Percentiles rank a stretch among this genome's conserved stretches.
Evolutionary conservation across 2,797 vertebrate genomes (phyloP).

Genomic region (Eulemur rubriventer): DNA sequence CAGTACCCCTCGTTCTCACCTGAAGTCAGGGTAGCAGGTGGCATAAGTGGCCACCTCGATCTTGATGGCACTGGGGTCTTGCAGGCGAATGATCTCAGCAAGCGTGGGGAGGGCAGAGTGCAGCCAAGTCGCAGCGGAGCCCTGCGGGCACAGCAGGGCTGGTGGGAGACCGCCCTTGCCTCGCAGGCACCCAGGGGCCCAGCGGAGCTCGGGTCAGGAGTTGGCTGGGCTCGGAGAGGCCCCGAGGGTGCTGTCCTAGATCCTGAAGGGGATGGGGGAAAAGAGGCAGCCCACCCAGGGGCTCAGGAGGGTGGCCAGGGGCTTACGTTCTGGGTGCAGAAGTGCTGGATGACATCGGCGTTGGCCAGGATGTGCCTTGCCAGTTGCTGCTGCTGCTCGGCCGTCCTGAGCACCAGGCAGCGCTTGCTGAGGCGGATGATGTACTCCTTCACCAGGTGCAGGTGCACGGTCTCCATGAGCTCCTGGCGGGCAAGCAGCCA

Average conservation of each 20-base stretch:
- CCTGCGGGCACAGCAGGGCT: slow-evolving; percentile 79
- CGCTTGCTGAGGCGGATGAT: slow-evolving; percentile 88
- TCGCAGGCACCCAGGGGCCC: rapidly evolving
- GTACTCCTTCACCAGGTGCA: slow-evolving; percentile 88
- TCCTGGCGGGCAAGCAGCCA: slow-evolving; percentile 81
- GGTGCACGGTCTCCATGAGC: slow-evolving; percentile 86
- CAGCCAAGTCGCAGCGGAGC: slow-evolving; percentile 86
- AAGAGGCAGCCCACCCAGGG: background rate
- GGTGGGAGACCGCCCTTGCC: background rate
- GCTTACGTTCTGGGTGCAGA: slow-evolving; percentile 88
- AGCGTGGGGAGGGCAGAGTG: slow-evolving; percentile 84
- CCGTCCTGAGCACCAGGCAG: slow-evolving; percentile 86
- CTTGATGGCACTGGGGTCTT: slow-evolving; percentile 88
- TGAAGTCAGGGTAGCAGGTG: slow-evolving; percentile 89
- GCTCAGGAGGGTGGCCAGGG: rapidly evolving
- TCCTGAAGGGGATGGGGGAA: background rate
- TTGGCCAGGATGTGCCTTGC: slow-evolving; percentile 85
- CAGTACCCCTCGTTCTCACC: slow-evolving; percentile 82
- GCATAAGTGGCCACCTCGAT: slow-evolving; percentile 89
- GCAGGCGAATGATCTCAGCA: slow-evolving; percentile 89
- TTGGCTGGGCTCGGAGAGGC: rapidly evolving
- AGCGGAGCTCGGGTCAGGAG: background rate
- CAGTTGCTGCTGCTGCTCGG: slow-evolving; percentile 86
- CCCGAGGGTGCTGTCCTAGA: background rate
- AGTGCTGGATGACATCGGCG: slow-evolving; percentile 78